Percentiles rank a stretch among this genome's conserved stretches.
phyloP scores from a whole-genome alignment of 2,797 vertebrate genomes.

The Mus caroli region DNA sequence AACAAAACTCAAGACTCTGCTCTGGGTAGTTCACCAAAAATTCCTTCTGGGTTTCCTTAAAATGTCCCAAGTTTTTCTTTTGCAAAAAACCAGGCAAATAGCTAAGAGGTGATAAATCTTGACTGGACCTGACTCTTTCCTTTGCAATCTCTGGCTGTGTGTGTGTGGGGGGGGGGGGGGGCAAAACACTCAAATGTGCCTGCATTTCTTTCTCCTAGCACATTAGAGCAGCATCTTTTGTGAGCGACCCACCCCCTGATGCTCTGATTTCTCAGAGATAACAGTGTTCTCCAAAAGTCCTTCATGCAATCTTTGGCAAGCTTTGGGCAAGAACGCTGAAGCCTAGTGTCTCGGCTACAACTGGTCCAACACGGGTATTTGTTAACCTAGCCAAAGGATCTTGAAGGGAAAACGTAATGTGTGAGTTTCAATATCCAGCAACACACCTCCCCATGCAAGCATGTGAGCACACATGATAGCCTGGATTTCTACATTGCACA shows the following conservation, averaged over 20 bases:
- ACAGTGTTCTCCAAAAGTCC: neutral
- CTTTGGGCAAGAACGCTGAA: neutral
- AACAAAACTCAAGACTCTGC: neutral
- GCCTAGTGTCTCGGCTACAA: neutral
- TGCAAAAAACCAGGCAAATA: conserved; percentile 15
- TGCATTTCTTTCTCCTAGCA: neutral
- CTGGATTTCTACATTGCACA: neutral
- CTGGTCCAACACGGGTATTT: neutral
- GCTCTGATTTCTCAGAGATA: conserved; percentile 4
- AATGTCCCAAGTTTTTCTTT: neutral
- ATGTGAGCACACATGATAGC: neutral
- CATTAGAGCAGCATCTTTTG: neutral
- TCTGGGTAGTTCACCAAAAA: conserved; percentile 6
- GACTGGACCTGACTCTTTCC: neutral
- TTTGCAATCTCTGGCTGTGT: neutral
- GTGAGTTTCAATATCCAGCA: conserved; percentile 6
- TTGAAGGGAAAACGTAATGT: neutral
- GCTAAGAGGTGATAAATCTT: neutral
- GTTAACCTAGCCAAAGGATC: neutral
- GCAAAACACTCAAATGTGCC: neutral
- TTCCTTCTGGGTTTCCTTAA: conserved; percentile 45
- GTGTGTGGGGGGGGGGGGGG: neutral
- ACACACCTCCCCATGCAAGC: neutral
- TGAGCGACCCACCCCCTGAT: neutral
- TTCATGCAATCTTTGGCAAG: neutral